Percentiles rank a stretch among this genome's conserved stretches.
phyloP scores from a whole-genome alignment of 2,888 invertebrate genomes.

The Gerosis bhagava region DNA sequence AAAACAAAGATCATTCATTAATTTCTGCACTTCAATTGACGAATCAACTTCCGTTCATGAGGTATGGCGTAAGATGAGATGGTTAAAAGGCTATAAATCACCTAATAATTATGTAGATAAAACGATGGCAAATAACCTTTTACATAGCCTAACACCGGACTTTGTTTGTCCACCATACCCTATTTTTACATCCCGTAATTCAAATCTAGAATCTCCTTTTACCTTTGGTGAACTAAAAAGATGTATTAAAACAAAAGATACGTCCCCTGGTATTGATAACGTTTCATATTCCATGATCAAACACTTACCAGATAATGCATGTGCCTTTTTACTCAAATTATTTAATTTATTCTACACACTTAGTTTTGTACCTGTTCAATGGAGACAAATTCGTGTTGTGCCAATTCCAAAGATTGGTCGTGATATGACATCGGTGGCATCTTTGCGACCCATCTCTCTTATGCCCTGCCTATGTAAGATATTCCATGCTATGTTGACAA shows the following conservation, averaged over 20 bases:
- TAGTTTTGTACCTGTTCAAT: no score
- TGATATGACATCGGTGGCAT: no score
- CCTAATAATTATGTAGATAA: neutral
- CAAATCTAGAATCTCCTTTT: neutral
- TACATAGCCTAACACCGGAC: neutral
- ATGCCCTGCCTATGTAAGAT: constrained; percentile 18
- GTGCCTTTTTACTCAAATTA: no score
- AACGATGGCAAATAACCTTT: neutral
- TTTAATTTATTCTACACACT: no score
- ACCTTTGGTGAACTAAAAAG: neutral
- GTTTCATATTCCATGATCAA: constrained; percentile 5
- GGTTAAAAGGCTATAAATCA: constrained; percentile 4
- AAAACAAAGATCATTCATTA: no score
- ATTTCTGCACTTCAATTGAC: constrained; percentile 8
- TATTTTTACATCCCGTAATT: neutral
- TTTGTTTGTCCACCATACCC: constrained; percentile 1
- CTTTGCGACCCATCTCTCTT: constrained; percentile 19
- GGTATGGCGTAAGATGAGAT: constrained; percentile 11
- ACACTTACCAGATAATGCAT: neutral
- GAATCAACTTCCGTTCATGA: neutral
- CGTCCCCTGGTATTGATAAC: neutral
- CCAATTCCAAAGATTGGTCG: no score
- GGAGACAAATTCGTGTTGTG: no score
- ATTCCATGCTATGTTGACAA: constrained; percentile 24
- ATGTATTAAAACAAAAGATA: constrained; percentile 3